These are phyloP conservation scores for Cephus spinipes DNA, from an alignment of 2,888 invertebrate species.

Conservation along the genomic window DNA sequence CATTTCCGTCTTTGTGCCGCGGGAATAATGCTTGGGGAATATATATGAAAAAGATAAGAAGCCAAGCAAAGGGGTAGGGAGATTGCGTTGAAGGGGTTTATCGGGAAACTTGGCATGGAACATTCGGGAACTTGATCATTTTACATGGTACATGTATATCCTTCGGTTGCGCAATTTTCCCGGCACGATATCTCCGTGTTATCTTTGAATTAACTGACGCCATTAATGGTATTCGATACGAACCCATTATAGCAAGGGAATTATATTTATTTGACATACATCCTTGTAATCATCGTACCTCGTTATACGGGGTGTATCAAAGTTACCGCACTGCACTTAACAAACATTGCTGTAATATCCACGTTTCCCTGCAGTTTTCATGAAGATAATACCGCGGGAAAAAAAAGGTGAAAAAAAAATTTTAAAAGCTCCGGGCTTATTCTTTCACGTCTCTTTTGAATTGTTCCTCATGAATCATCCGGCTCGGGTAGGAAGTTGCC, in stretches of 20 bases:
- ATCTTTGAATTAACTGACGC: neutral
- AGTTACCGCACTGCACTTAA: too few species aligned
- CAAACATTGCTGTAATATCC: neutral
- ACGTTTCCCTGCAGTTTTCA: neutral
- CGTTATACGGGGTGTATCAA: too few species aligned
- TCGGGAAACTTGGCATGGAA: constrained; percentile 7
- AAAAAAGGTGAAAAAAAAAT: neutral
- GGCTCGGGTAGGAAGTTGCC: constrained; percentile 17
- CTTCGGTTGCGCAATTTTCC: constrained; percentile 1
- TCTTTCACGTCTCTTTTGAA: constrained; percentile 20
- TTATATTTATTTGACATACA: too few species aligned
- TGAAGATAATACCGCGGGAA: too few species aligned
- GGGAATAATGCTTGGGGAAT: neutral
- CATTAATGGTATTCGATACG: too few species aligned
- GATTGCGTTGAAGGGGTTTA: constrained; percentile 20
- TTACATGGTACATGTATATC: too few species aligned
- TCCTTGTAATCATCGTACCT: too few species aligned
- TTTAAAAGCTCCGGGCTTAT: constrained; percentile 12
- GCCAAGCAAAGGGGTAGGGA: constrained; percentile 6
- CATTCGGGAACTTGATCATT: too few species aligned
- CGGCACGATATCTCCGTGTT: neutral
- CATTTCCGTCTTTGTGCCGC: too few species aligned
- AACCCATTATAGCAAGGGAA: too few species aligned
- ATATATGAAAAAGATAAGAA: constrained; percentile 3
- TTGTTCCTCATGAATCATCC: constrained; percentile 22